Evolutionary conservation across 2,888 invertebrate species (phyloP).

Genomic region (Ophraella communa): DNA sequence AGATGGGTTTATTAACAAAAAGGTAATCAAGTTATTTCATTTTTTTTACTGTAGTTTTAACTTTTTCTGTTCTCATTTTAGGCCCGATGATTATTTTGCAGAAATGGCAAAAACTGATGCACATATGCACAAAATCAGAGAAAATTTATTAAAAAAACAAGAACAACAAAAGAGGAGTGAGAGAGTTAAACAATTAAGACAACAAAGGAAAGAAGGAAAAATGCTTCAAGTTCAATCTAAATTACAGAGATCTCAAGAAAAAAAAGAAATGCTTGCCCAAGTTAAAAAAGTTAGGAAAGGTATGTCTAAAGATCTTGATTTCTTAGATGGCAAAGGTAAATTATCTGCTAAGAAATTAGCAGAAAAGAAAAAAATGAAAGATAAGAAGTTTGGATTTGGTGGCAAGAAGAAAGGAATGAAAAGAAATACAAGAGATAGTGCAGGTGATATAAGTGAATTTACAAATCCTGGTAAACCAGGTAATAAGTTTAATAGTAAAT

Average conservation of each 20-base stretch:
- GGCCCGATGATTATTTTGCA: constrained; percentile 97
- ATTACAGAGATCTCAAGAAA: constrained; percentile 86
- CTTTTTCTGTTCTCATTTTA: constrained; percentile 42
- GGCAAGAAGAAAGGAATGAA: constrained; percentile 93
- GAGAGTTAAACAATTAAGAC: constrained; percentile 86
- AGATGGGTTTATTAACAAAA: constrained; percentile 77
- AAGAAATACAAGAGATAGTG: constrained; percentile 83
- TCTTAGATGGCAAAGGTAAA: constrained; percentile 69
- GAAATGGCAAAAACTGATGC: constrained; percentile 98
- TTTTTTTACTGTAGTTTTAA: neutral
- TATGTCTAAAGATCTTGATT: constrained; percentile 78
- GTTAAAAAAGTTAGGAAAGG: constrained; percentile 91
- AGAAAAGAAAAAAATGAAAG: constrained; percentile 72
- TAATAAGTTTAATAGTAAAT: constrained; percentile 39
- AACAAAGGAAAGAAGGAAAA: constrained; percentile 92
- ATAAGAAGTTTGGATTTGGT: constrained; percentile 92
- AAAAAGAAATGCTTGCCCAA: constrained; percentile 89
- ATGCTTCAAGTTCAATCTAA: constrained; percentile 83
- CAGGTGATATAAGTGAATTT: constrained; percentile 70
- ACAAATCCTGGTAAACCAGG: constrained; percentile 52
- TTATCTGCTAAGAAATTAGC: constrained; percentile 50
- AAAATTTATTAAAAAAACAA: constrained; percentile 83
- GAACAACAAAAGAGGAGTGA: constrained; percentile 86
- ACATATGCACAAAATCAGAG: constrained; percentile 95
- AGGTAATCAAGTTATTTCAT: constrained; percentile 30